A percentile compares a stretch with the other conserved stretches of the same genome.
Evolutionary conservation across 2,888 invertebrate species (phyloP).

Genomic region (Tryphoninae sp.): DNA sequence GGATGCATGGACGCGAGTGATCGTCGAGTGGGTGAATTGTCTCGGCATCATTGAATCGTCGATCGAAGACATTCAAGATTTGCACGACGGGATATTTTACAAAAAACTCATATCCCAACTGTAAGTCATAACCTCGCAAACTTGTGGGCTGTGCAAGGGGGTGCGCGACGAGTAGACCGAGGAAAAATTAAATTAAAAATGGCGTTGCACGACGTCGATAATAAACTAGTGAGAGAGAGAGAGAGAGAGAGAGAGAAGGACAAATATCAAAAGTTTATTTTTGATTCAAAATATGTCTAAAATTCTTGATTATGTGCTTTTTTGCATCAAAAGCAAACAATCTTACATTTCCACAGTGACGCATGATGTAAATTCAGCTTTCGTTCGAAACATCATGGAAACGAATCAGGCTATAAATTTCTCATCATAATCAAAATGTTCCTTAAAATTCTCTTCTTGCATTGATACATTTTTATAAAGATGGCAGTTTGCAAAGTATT

Average conservation of each 20-base stretch:
- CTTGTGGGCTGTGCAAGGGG: not conserved
- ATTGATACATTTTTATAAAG: too few relatives aligned
- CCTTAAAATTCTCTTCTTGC: too few relatives aligned
- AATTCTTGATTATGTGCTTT: too few relatives aligned
- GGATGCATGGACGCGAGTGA: constrained; percentile 69
- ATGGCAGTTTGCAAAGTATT: not conserved
- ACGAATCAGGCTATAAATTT: too few relatives aligned
- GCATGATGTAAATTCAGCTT: too few relatives aligned
- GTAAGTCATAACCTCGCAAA: constrained; percentile 63
- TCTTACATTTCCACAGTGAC: too few relatives aligned
- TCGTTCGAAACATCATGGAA: too few relatives aligned
- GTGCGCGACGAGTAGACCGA: not conserved
- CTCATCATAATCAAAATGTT: too few relatives aligned
- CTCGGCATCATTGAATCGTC: constrained; percentile 71
- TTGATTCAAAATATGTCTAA: not conserved
- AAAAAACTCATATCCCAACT: constrained; percentile 72
- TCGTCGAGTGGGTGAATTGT: constrained; percentile 80
- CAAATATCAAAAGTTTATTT: not conserved
- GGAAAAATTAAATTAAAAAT: not conserved
- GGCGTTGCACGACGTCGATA: not conserved
- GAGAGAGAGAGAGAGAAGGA: not conserved
- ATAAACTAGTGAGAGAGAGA: not conserved
- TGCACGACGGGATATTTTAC: constrained; percentile 71
- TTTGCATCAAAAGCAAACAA: too few relatives aligned
- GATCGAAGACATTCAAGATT: constrained; percentile 67